Evolutionary conservation across 2,113 vertebrate species (phyloP).

Genomic region (Scalopus aquaticus): DNA sequence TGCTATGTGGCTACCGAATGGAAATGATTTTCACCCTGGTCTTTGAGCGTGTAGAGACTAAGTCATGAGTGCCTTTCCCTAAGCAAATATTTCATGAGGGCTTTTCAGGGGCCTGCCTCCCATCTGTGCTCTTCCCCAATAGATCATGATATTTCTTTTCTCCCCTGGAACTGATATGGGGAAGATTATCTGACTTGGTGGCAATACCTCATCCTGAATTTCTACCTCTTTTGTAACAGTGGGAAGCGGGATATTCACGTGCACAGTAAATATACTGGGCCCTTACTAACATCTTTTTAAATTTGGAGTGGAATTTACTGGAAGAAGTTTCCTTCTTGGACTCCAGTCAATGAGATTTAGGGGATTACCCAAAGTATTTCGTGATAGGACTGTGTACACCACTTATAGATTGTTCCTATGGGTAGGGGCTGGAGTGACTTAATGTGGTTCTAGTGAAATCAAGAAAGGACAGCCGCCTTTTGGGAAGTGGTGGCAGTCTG

Average conservation of each 20-base stretch:
- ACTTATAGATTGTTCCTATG: neutral
- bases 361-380: neutral
- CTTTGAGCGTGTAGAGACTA: neutral
- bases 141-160: neutral
- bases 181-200: neutral
- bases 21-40: neutral
- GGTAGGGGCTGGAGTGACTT: neutral
- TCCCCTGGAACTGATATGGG: neutral
- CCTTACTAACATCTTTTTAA: conserved; percentile 31
- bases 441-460: neutral
- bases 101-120: neutral
- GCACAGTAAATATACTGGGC: neutral
- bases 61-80: neutral
- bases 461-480: neutral
- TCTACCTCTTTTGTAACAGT: neutral
- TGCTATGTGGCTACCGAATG: neutral
- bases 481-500: neutral
- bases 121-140: neutral
- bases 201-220: neutral
- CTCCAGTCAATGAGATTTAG: neutral
- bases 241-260: neutral
- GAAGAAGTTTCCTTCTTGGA: conserved; percentile 2
- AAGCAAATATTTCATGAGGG: neutral
- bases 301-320: conserved; percentile 37
- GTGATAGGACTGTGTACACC: neutral